Evolutionary conservation across 2,797 vertebrate genomes (phyloP).

Genomic region (Siniperca undulata): DNA sequence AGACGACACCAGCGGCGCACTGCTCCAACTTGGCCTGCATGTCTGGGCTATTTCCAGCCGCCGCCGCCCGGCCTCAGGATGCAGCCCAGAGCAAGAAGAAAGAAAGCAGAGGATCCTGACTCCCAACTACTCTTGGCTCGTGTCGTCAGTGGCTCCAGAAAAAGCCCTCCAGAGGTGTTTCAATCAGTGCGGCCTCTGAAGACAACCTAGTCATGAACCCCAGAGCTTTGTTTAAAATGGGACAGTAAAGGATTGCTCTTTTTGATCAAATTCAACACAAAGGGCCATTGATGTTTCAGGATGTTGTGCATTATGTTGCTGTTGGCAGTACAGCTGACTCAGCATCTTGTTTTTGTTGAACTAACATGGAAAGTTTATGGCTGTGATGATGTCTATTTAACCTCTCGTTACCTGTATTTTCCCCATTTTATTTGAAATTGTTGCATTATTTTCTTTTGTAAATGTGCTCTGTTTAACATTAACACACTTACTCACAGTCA

Average conservation of each 20-base stretch:
- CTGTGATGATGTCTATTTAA: background rate
- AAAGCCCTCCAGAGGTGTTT: slow-evolving; percentile 61
- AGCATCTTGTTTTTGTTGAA: slow-evolving; percentile 15
- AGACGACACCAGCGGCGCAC: slow-evolving; percentile 47
- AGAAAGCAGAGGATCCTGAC: slow-evolving; percentile 64
- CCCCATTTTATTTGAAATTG: background rate
- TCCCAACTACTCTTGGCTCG: slow-evolving; percentile 33
- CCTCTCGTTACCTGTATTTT: background rate
- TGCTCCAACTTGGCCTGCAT: slow-evolving; percentile 58
- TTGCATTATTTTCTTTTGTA: background rate
- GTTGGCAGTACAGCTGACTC: slow-evolving; percentile 45
- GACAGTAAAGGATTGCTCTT: slow-evolving; percentile 52
- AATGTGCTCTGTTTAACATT: background rate
- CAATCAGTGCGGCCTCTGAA: slow-evolving; percentile 39
- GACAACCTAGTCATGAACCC: slow-evolving; percentile 62
- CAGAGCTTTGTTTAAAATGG: slow-evolving; percentile 56
- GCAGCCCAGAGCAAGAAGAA: slow-evolving; percentile 53
- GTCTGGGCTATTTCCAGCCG: slow-evolving; percentile 76
- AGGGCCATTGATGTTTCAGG: slow-evolving; percentile 52
- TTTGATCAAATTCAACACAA: slow-evolving; percentile 69
- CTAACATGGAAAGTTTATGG: background rate
- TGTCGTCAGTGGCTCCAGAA: slow-evolving; percentile 59
- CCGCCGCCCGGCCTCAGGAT: slow-evolving; percentile 60
- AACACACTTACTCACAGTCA: background rate
- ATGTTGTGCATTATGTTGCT: slow-evolving; percentile 35